Conservation (phyloP, 2,888 invertebrate species). For the Lycocerus yunnanus region DNA sequence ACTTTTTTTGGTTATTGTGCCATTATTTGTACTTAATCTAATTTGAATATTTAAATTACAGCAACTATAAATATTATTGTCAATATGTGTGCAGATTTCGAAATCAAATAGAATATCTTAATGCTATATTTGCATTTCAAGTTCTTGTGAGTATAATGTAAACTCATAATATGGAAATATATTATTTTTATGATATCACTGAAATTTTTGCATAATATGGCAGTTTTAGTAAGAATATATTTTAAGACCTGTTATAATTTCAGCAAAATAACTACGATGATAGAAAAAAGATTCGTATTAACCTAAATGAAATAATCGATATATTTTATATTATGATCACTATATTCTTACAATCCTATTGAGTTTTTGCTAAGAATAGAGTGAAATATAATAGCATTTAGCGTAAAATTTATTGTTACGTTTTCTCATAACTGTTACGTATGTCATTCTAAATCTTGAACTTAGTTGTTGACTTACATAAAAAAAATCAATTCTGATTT, state of each 20-base stretch:
- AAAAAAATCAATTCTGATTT: not conserved
- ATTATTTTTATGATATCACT: not conserved
- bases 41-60: not conserved
- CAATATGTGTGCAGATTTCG: not conserved
- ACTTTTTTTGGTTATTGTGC: not conserved
- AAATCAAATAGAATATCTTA: not conserved
- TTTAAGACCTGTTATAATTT: not conserved
- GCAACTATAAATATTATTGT: not conserved
- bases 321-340: conserved; percentile 5
- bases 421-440: conserved; percentile 5
- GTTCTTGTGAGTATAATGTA: not conserved
- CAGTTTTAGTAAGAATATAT: not conserved
- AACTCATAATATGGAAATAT: not conserved
- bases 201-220: not conserved
- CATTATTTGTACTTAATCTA: not conserved
- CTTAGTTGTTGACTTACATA: conserved; percentile 3
- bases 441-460: conserved; percentile 5
- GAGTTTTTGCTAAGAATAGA: conserved; percentile 6
- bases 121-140: not conserved
- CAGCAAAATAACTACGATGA: not conserved
- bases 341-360: conserved; percentile 8
- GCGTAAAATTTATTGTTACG: conserved; percentile 9
- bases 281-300: conserved; percentile 1
- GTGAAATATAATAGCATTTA: conserved; percentile 12
- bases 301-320: conserved; percentile 7